Evolutionary conservation across 1,140 invertebrate species (phyloP), one percentile per base, ranked within the genome.

Genomic region (Bombus superbus): DNA sequence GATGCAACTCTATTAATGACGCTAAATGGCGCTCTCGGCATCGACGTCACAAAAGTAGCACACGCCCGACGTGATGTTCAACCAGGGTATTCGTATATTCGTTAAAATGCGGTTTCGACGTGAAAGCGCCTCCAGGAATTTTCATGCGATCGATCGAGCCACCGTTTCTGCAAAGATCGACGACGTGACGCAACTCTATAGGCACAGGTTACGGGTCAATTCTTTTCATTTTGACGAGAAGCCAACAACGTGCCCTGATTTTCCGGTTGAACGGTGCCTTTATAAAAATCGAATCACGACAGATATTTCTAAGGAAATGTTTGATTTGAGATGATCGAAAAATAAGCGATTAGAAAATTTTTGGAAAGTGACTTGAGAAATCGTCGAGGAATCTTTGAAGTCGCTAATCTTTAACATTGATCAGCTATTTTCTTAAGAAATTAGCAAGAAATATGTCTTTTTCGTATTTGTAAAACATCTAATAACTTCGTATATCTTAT

Each of bases 1-100:
- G 88, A 88, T 88, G 84, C 89, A 85, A 88, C 85, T 86, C 83
- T 85, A 87, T 90, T 90, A 90, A 91, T 86, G 87, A 88, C 81
- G 72, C 74, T 90, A 86, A 91, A 91, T 86, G 71, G 68, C 86
- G 88, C 73, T 82, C 80, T 75, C 72, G 77, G 72, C 84, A 59
- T 86, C 57, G 71, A 86, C 85, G 85, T 86, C 85, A 83, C 78
- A 75, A 86, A 86, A 82, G 80, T 87, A 78, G 83, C 86, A 84
- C 86, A 84, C 38, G 57, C 38, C 25, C 32, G 66, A 40, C 42
- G 74, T n/a, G 47, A 53, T 53, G 47, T 66, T 40, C 72, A 57
- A 25, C 53, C 79, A 62, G 75, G 85, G 80, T 86, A 76, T 62
- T 77, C 57, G 59, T 76, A 62, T 83, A 35, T 62, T 69, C 53